Evolutionary conservation across 2,888 invertebrate species (phyloP).

Genomic region (Heliconius ethilla): DNA sequence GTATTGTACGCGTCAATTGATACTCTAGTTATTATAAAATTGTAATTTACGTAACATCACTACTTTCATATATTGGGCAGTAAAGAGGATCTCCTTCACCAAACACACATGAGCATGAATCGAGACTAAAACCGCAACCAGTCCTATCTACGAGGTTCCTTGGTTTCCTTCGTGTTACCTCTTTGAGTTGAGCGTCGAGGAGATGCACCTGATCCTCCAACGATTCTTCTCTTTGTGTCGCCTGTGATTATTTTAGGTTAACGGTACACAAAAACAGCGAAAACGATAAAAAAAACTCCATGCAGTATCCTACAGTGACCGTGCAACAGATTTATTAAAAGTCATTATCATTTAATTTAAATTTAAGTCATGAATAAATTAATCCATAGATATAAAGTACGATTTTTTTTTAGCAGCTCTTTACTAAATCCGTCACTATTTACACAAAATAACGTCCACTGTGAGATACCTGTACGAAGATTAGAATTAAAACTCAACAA

Average conservation of each 20-base stretch:
- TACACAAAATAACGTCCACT: constrained; percentile 47
- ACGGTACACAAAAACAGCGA: constrained; percentile 66
- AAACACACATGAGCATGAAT: constrained; percentile 69
- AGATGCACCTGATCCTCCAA: constrained; percentile 95
- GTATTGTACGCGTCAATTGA: too few species aligned
- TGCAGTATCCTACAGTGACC: constrained; percentile 60
- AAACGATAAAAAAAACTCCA: constrained; percentile 64
- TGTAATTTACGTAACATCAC: background rate
- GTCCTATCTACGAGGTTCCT: constrained; percentile 64
- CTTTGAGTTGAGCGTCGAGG: constrained; percentile 94
- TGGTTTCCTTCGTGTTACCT: constrained; percentile 84
- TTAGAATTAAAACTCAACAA: constrained; percentile 42
- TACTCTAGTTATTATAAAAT: background rate
- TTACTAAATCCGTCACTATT: constrained; percentile 3
- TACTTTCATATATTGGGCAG: constrained; percentile 7
- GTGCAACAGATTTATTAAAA: constrained; percentile 9
- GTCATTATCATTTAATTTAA: background rate
- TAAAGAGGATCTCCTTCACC: constrained; percentile 45
- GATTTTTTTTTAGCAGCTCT: background rate
- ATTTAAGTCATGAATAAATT: background rate
- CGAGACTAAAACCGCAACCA: constrained; percentile 74
- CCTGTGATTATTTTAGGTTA: constrained; percentile 85
- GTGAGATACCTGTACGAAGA: constrained; percentile 53
- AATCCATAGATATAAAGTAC: background rate
- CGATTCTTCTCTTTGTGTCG: constrained; percentile 97